These are phyloP conservation scores for Albula goreensis DNA, from an alignment of 2,113 vertebrate genomes.

Conservation along the genomic window DNA sequence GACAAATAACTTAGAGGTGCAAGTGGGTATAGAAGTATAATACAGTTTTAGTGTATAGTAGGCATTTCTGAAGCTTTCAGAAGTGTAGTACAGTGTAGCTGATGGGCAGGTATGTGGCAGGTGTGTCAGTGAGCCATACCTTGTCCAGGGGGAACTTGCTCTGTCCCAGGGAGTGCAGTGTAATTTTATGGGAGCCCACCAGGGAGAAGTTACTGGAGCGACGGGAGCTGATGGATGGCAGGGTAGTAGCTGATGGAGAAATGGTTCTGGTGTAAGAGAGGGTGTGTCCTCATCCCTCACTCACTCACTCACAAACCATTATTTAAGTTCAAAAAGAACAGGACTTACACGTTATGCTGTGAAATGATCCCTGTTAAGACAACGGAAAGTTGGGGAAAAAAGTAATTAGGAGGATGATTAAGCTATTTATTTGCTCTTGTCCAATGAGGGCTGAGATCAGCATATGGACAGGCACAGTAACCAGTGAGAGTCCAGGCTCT, in stretches of 20 bases:
- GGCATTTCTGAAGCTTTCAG: not conserved
- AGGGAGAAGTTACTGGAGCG: constrained; percentile 74
- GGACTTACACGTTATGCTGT: constrained; percentile 58
- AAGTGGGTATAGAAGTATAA: not conserved
- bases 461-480: not conserved
- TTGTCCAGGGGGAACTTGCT: constrained; percentile 76
- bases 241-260: constrained; percentile 43
- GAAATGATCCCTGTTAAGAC: constrained; percentile 59
- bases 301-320: not conserved
- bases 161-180: constrained; percentile 70
- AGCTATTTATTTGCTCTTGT: not conserved
- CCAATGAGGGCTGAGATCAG: not conserved
- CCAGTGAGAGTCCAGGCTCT: not conserved
- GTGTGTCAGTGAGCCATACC: constrained; percentile 47
- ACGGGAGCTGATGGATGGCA: constrained; percentile 44
- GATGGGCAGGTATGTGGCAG: not conserved
- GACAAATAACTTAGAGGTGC: no score
- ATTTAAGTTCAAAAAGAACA: not conserved
- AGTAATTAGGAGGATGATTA: not conserved
- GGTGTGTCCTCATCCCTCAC: not conserved
- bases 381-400: not conserved
- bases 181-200: constrained; percentile 75
- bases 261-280: not conserved
- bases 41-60: not conserved
- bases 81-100: not conserved